Evolutionary conservation across 2,113 vertebrate species (phyloP).

Genomic region (Oryzias javanicus): DNA sequence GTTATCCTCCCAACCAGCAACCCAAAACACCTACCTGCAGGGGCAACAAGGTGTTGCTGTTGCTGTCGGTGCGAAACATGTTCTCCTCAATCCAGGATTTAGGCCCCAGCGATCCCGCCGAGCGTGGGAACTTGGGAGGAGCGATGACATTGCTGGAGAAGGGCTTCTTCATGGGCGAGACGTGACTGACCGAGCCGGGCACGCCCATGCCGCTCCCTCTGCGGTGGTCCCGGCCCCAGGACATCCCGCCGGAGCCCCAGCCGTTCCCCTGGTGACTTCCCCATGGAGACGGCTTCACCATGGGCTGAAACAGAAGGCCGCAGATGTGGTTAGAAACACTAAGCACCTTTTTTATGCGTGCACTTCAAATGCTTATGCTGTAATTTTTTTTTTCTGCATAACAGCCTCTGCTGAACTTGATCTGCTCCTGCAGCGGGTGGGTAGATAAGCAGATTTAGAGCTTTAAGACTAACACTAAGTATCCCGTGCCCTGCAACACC

Average conservation of each 20-base stretch:
- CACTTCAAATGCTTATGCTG: background rate
- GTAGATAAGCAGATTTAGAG: slow-evolving; percentile 76
- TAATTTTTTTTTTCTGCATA: slow-evolving; percentile 7
- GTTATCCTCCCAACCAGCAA: slow-evolving; percentile 10
- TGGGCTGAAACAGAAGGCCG: slow-evolving; percentile 75
- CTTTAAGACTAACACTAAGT: slow-evolving; percentile 73
- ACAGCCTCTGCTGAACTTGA: slow-evolving; percentile 33
- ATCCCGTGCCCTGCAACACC: slow-evolving; percentile 48
- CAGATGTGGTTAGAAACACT: background rate
- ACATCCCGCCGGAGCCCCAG: slow-evolving; percentile 92
- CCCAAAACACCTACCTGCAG: slow-evolving; percentile 84
- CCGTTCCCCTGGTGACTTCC: slow-evolving; percentile 90
- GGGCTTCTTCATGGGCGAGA: slow-evolving; percentile 94
- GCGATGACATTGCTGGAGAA: slow-evolving; percentile 97
- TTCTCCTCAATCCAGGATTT: slow-evolving; percentile 98
- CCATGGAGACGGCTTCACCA: slow-evolving; percentile 96
- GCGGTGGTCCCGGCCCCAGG: slow-evolving; percentile 95
- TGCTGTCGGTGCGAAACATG: slow-evolving; percentile 94
- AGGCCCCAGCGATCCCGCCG: slow-evolving; percentile 86
- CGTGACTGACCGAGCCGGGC: slow-evolving; percentile 89
- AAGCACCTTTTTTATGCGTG: background rate
- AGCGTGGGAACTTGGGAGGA: slow-evolving; percentile 95
- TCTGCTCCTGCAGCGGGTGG: slow-evolving; percentile 54
- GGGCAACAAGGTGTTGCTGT: slow-evolving; percentile 95
- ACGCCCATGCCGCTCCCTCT: slow-evolving; percentile 87